Base-by-base conservation (phyloP, 1,140 invertebrate genomes). In the Drosophila chauvacae region DNA sequence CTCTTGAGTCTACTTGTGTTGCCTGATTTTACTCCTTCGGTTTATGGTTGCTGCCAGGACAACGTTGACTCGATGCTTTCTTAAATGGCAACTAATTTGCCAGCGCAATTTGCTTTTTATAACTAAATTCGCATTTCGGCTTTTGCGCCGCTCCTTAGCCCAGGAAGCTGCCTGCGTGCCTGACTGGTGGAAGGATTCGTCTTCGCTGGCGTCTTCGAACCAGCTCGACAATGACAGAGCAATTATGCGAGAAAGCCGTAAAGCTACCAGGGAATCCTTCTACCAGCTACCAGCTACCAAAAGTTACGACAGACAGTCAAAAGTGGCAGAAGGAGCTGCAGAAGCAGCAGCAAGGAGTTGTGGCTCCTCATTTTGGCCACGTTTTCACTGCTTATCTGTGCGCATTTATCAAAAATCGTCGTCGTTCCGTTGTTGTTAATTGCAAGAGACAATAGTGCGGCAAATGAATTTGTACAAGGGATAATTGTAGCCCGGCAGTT, bases 41-140 rank as follows among this genome's bases (percentile, higher is more conserved):
- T 83, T 88, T 87, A 88, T 83, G 77, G 83, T 62, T 60, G 69
- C 48, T 62, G 56, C 77, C 81, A 65, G 42, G 81, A 73, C 66
- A 77, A 73, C 72, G 59, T 42, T 79, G 70, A 44, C 61, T 57
- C 65, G 53, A 64, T 77, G 72, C 64, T 58, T 80, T 63, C 84
- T 88, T 87, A 83, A 87, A 87, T 87, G 84, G 83, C 83, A 83
- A 88, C 83, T 87, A 83, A 87, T 88, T 86, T 87, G 84, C 68
- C 70, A 83, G 76, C 71, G 84, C 84, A 87, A 83, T 87, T 87
- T 88, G 72, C 77, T 77, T 87, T 87, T 87, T 87, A 87, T 88
- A 87, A 87, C 83, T 88, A 88, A 87, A 87, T 88, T 87, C 76
- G 83, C 77, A 62, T 80, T 86, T 77, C 45, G 63, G 59, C 60